Evolutionary conservation across 2,113 vertebrate genomes (phyloP).

Genomic region (Danionella cerebrum): DNA sequence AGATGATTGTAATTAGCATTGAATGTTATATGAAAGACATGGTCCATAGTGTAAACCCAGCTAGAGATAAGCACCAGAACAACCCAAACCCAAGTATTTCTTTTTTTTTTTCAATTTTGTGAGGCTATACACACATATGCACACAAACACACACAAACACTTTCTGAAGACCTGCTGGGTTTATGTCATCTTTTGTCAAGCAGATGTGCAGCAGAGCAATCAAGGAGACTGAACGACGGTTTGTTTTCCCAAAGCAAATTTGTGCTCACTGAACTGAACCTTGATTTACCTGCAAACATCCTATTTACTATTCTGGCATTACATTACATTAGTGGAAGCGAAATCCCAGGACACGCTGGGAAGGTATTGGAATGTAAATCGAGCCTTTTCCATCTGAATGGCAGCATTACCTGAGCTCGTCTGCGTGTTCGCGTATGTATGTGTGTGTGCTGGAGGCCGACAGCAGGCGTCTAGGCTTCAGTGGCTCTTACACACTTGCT

Average conservation of each 20-base stretch:
- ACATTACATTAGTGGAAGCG: neutral
- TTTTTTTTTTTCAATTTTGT: too few species aligned
- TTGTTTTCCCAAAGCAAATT: neutral
- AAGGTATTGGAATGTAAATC: slow-evolving; percentile 14
- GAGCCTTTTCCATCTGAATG: neutral
- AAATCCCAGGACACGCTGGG: neutral
- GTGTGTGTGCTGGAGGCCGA: neutral
- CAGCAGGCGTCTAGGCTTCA: neutral
- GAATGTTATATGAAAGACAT: too few species aligned
- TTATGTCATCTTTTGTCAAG: neutral
- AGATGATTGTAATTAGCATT: too few species aligned
- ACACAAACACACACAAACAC: neutral
- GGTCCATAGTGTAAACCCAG: too few species aligned
- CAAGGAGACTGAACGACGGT: neutral
- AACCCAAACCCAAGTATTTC: too few species aligned
- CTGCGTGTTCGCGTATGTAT: too few species aligned
- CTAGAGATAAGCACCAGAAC: too few species aligned
- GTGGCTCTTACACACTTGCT: slow-evolving; percentile 48
- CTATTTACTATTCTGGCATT: neutral
- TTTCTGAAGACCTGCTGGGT: neutral
- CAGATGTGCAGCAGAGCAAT: neutral
- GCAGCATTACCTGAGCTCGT: slow-evolving; percentile 1
- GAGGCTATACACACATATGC: neutral
- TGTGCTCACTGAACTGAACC: neutral
- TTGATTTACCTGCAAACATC: slow-evolving; percentile 8